These are phyloP conservation scores for Sebastes fasciatus DNA, from an alignment of 2,113 vertebrate genomes.

Conservation along the genomic window DNA sequence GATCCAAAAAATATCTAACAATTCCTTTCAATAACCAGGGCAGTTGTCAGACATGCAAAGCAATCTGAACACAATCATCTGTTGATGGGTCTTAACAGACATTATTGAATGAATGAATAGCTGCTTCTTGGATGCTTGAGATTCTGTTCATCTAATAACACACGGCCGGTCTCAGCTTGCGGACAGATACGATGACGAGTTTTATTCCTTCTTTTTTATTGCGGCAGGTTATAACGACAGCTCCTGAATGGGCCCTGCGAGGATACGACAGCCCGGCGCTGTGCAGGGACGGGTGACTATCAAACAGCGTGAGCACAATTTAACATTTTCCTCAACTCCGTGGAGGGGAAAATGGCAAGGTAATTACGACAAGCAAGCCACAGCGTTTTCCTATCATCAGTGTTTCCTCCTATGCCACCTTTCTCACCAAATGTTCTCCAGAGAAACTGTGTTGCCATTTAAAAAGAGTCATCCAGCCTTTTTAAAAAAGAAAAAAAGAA, in stretches of 20 bases:
- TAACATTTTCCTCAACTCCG: constrained; percentile 55
- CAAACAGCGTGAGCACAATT: constrained; percentile 58
- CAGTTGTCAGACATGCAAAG: background rate
- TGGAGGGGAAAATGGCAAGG: constrained; percentile 51
- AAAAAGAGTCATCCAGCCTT: background rate
- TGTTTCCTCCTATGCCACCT: constrained; percentile 11
- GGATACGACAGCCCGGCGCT: constrained; percentile 21
- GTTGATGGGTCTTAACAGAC: background rate
- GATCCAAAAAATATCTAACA: background rate
- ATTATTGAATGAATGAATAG: background rate
- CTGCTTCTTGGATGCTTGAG: constrained; percentile 8
- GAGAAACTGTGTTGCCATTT: constrained; percentile 49
- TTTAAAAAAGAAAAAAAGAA: too few species aligned
- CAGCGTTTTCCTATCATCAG: constrained; percentile 37
- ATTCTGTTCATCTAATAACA: background rate
- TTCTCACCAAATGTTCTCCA: constrained; percentile 43
- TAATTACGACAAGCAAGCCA: constrained; percentile 53
- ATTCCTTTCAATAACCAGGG: background rate
- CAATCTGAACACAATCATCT: background rate
- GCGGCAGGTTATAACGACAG: constrained; percentile 21
- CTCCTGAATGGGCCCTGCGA: constrained; percentile 35
- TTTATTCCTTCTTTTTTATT: constrained; percentile 47
- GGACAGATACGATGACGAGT: background rate
- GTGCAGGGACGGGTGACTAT: constrained; percentile 19
- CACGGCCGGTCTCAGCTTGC: background rate